Conservation (phyloP, 1,140 invertebrate genomes). For the Cherax quadricarinatus region DNA sequence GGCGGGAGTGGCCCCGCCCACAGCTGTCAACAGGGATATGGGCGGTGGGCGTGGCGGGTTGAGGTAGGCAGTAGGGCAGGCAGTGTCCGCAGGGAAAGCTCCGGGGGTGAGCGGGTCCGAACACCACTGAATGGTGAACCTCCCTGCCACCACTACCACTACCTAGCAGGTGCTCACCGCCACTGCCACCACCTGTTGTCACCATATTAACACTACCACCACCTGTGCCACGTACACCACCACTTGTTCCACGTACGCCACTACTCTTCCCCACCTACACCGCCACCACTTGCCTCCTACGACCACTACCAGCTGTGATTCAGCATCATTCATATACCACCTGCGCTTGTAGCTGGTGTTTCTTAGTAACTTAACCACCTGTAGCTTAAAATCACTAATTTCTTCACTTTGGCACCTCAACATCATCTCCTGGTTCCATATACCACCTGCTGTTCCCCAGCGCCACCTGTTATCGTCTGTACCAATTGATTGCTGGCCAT, state of each 20-base stretch:
- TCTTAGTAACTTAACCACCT: no score
- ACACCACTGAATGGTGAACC: background rate
- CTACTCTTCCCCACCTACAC: background rate
- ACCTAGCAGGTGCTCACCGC: background rate
- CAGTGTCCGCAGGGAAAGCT: background rate
- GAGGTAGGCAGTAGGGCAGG: background rate
- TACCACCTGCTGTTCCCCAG: background rate
- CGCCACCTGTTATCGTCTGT: background rate
- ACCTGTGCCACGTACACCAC: background rate
- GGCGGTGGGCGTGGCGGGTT: constrained; percentile 6
- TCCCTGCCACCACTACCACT: background rate
- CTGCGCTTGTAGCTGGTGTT: no score
- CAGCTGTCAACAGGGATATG: background rate
- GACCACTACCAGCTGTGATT: no score
- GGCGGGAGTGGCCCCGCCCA: constrained; percentile 3
- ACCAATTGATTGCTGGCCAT: no score
- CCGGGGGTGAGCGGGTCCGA: background rate
- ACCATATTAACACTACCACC: background rate
- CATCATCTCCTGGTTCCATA: no score
- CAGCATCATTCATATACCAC: no score
- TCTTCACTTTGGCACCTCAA: no score
- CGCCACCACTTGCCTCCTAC: background rate
- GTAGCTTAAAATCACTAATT: no score
- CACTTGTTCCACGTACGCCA: background rate
- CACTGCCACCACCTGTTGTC: background rate